Evolutionary conservation across 2,113 vertebrate species (phyloP), one percentile per base, ranked within the genome.

Genomic region (Ammospiza nelsoni): DNA sequence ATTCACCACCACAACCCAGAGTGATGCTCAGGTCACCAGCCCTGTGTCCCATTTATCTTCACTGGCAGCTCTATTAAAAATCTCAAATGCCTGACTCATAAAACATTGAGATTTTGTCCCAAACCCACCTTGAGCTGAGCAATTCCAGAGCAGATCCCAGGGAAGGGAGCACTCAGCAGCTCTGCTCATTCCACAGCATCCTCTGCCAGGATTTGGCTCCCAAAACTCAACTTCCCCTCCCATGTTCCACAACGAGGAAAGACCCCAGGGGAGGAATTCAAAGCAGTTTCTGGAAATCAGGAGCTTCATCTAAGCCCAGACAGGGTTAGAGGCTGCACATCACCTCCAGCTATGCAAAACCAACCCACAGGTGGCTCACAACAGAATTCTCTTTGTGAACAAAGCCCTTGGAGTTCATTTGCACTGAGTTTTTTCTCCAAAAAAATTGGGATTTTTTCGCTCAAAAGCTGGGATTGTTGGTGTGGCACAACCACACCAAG

Each of bases 21-120:
- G 16, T 2, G 54, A 84, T 6, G 44, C 27, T 35, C n/a, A 20
- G 6, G 68, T 87, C 78, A 61, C 69, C 68, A 37, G 7, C 52
- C 35, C 21, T 4, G 31, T 1, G 0, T 23, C 24, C 27, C 14
- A 19, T 35, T 66, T 37, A 31, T 62, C 57, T 20, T 67, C 41
- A n/a, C 59, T 29, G 55, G 73, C 73, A 90, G 90, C 83, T 92
- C 92, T 18, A n/a, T 90, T 43, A 91, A 87, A 93, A 87, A 76
- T 33, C 58, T 41, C 25, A 8, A 14, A 18, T 12, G 15, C 39
- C 54, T 59, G n/a, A 11, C 57, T 62, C 52, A 8, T 24, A 65
- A 86, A 77, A 20, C 5, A 9, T 4, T 2, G 19, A 31, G 37
- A 44, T 71, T 59, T 78, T 63, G 66, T 78, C 69, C 27, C 61